These are phyloP conservation scores for Pelobates cultripes DNA, from an alignment of 2,797 vertebrate species.

Conservation along the genomic window DNA sequence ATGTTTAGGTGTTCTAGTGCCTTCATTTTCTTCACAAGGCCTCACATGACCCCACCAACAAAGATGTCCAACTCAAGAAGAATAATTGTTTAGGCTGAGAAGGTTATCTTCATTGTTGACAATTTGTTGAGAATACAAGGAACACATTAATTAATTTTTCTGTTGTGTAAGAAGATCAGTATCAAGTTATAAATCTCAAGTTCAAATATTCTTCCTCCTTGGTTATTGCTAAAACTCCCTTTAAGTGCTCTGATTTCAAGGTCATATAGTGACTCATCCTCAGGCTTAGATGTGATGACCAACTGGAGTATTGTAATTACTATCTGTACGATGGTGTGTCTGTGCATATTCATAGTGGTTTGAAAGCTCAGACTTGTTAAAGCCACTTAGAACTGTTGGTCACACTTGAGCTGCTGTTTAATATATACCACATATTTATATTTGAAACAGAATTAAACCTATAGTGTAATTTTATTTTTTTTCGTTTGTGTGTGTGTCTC, in stretches of 20 bases:
- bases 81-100: neutral
- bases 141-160: neutral
- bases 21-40: no score
- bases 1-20: no score
- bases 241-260: neutral
- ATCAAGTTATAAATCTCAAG: neutral
- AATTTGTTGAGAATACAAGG: neutral
- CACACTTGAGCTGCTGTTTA: neutral
- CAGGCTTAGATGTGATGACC: neutral
- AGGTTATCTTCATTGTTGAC: neutral
- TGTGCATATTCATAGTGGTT: constrained; percentile 5
- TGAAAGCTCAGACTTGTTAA: neutral
- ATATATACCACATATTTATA: neutral
- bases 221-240: neutral
- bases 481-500: neutral
- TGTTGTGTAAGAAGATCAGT: neutral
- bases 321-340: neutral
- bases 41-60: no score
- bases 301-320: neutral
- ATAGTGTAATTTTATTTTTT: neutral
- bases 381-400: neutral
- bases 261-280: neutral
- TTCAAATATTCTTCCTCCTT: neutral
- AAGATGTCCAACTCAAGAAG: neutral
- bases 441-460: neutral